Base-by-base conservation (phyloP, 2,113 vertebrate species). In the Epinephelus lanceolatus region DNA sequence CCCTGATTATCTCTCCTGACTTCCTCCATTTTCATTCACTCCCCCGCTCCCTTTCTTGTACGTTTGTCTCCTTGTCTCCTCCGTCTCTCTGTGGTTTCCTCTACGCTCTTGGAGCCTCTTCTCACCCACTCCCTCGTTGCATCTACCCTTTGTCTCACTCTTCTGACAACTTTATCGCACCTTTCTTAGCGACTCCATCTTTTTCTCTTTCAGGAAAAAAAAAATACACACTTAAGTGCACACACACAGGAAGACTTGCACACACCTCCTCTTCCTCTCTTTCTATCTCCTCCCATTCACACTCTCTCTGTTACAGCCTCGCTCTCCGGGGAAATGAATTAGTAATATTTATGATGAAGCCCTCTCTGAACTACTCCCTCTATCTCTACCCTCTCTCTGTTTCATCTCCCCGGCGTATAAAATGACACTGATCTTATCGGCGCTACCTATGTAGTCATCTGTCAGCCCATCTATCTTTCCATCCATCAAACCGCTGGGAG, bases 401-500 rank as follows among this genome's bases (percentile, higher is more conserved):
- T 89, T 94, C 90, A 91, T 94, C 89, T 93, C 91, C 66, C 86
- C 9, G 33, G 71, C 37, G 88, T 87, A 90, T 92, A 91, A 91
- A 92, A 90, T 93, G 92, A 94, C 92, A 94, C 89, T 92, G 94
- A 94, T 95, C 88, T 88, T 94, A 94, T 94, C 88, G 60, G 27
- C n/a, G 45, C 67, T 90, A 86, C 90, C 92, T 90, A 85, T 90
- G 92, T 93, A 92, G 93, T 92, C 92, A 87, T 90, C 91, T 85
- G 85, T 94, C 93, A 93, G 85, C 83, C 83, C 86, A 91, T 94
- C 89, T 84, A 91, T 86, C 92, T 84, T 85, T 86, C 88, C 87
- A 92, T 95, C 93, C 90, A 94, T 94, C 95, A 92, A 88, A 86
- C 82, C 13, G 9, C 77, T 72, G 78, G 60, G 67, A 87, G 93